Conservation (phyloP, 2,888 invertebrate genomes). For the Rapana venosa region DNA sequence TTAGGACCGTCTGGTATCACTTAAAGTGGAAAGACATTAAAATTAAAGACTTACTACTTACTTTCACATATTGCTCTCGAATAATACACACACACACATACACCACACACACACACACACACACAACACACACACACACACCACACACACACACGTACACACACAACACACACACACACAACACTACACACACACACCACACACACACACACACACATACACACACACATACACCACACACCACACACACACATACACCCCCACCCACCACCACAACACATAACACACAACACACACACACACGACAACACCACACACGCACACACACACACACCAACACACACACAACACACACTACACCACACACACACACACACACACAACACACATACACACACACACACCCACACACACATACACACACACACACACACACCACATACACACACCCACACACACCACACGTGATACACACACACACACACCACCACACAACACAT, state of each 20-base stretch:
- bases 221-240: neutral
- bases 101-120: neutral
- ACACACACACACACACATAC: neutral
- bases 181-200: slow-evolving; percentile 1
- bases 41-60: too few species aligned
- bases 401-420: too few species aligned
- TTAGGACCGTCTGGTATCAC: too few species aligned
- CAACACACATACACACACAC: neutral
- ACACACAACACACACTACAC: neutral
- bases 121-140: neutral
- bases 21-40: too few species aligned
- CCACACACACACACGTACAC: neutral
- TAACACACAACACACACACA: too few species aligned
- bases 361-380: neutral
- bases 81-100: neutral
- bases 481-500: neutral
- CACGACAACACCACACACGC: too few species aligned
- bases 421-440: neutral
- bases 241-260: too few species aligned
- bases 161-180: neutral
- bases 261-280: neutral
- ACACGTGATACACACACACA: neutral
- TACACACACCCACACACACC: neutral
- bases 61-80: too few species aligned
- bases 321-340: neutral